A percentile compares a stretch with the other conserved stretches of the same genome.
Evolutionary conservation across 2,797 vertebrate genomes (phyloP).

Genomic region (Pangasius sanitwongsei): DNA sequence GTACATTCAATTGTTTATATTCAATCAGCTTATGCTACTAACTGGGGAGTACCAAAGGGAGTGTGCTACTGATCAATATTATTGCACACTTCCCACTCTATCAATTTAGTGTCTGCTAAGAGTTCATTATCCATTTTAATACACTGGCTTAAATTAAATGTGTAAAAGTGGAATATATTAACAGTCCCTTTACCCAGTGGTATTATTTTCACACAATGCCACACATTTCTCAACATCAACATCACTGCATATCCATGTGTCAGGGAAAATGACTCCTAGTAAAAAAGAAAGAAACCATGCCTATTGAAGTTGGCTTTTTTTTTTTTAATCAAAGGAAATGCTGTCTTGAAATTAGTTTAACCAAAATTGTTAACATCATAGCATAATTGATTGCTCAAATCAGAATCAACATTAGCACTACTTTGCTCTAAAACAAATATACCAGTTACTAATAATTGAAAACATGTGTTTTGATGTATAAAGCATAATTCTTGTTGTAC

Average conservation of each 20-base stretch:
- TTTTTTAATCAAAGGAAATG: slow-evolving; percentile 46
- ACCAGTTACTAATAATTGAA: slow-evolving; percentile 42
- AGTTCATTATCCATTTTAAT: slow-evolving; percentile 76
- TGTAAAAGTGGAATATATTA: slow-evolving; percentile 67
- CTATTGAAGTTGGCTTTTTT: neutral
- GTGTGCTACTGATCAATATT: slow-evolving; percentile 73
- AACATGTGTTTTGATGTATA: slow-evolving; percentile 35
- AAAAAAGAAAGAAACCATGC: slow-evolving; percentile 55
- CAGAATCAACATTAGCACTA: slow-evolving; percentile 21
- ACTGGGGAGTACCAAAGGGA: slow-evolving; percentile 66
- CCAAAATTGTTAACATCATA: slow-evolving; percentile 29
- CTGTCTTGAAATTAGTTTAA: slow-evolving; percentile 39
- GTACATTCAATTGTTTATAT: slow-evolving; percentile 71
- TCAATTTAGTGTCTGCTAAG: slow-evolving; percentile 78
- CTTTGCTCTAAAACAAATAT: slow-evolving; percentile 41
- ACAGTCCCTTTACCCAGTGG: slow-evolving; percentile 67
- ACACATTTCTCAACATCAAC: slow-evolving; percentile 59
- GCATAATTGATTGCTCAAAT: slow-evolving; percentile 50
- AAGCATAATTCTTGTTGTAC: slow-evolving; percentile 39
- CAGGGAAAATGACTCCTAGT: slow-evolving; percentile 50
- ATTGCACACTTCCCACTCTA: slow-evolving; percentile 72
- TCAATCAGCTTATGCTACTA: slow-evolving; percentile 76
- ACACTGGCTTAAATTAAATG: slow-evolving; percentile 66
- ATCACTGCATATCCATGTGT: slow-evolving; percentile 63
- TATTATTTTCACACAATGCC: slow-evolving; percentile 69